Base-by-base conservation (phyloP, 2,888 invertebrate species). In the Torymus tubicola region DNA sequence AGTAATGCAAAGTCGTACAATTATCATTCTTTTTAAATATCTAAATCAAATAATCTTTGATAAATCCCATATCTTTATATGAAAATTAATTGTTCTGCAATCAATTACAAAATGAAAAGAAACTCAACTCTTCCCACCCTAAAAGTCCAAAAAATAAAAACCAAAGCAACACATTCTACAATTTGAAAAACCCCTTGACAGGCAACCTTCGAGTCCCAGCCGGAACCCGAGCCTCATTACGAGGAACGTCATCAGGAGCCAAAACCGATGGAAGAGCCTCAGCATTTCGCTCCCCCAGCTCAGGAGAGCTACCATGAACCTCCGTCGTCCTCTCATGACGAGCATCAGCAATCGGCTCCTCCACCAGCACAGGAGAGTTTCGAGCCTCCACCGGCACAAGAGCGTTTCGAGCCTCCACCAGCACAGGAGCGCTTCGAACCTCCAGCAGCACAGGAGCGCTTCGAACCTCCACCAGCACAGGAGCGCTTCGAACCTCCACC, bases 121-220 rank as follows among this genome's bases (percentile, higher is more conserved):
- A 24, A 24, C 2, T 24, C 3, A 3, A 24, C 24, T 24, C 24
- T 3, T 24, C 24, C 3, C 24, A 24, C 24, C 3, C 24, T 24
- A 24, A 24, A 24, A 2, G 24, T 24, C 24, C 24, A 2, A 24
- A 24, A 24, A 24, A 24, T 3, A 24, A 24, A 24, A 53, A 55
- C 24, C 50, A 73, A 60, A 57, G 65, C 64, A 13, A 68, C n/a
- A 73, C n/a, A 67, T 24, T 24, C 31, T 79, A 75, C 74, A 80
- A 69, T 80, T 75, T 71, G 50, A 70, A 76, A 69, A 80, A 60
- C 64, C 80, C 75, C 61, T 67, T 75, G 71, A 18, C 75, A 75
- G 55, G 68, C 16, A 18, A 52, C 5, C 31, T 79, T 68, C 60
- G 64, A 74, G 53, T n/a, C 64, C 31, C 67, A 53, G 2, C 42